Evolutionary conservation across 2,888 invertebrate species (phyloP).

Genomic region (Cactoblastis cactorum): DNA sequence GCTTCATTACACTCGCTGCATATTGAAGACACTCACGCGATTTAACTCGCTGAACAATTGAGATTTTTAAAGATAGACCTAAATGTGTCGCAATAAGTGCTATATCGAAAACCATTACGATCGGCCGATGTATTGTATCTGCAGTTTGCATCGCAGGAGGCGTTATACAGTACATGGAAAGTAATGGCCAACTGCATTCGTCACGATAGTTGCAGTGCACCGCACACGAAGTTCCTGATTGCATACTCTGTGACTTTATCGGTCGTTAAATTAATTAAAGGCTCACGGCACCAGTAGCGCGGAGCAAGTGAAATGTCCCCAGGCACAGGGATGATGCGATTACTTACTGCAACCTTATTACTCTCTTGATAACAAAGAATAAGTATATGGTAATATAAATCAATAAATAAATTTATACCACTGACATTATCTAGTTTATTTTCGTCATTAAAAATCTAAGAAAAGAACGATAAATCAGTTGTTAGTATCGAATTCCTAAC

Average conservation of each 20-base stretch:
- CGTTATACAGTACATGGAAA: slow-evolving; percentile 55
- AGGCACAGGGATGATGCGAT: slow-evolving; percentile 4
- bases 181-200: slow-evolving; percentile 57
- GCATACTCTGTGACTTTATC: slow-evolving; percentile 29
- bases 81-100: slow-evolving; percentile 31
- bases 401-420: slow-evolving; percentile 9
- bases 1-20: slow-evolving; percentile 54
- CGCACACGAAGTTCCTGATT: slow-evolving; percentile 59
- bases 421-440: slow-evolving; percentile 2
- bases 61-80: slow-evolving; percentile 35
- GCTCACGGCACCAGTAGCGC: slow-evolving; percentile 7
- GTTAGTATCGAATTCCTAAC: slow-evolving; percentile 9
- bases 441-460: slow-evolving; percentile 6
- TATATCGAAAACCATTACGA: slow-evolving; percentile 35
- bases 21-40: slow-evolving; percentile 42
- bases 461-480: slow-evolving; percentile 7
- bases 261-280: slow-evolving; percentile 22
- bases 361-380: neutral
- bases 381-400: neutral
- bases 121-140: slow-evolving; percentile 50
- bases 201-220: slow-evolving; percentile 45
- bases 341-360: neutral
- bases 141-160: slow-evolving; percentile 53
- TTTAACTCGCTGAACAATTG: slow-evolving; percentile 28
- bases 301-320: slow-evolving; percentile 2